Evolutionary conservation across 2,888 invertebrate genomes (phyloP).

Genomic region (Drosophila niveifrons): DNA sequence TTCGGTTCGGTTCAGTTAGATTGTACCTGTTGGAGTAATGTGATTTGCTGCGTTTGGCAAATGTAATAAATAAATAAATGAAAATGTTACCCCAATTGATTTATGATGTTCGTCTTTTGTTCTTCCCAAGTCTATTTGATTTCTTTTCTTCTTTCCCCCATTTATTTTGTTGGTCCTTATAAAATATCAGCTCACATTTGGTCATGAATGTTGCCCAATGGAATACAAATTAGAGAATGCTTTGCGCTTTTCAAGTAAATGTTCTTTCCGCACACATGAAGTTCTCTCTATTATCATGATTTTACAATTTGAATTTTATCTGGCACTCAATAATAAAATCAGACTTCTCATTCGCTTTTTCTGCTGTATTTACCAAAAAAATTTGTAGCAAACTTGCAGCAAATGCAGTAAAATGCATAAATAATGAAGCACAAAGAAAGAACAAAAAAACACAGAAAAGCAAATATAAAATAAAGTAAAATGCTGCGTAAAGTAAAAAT

Average conservation of each 20-base stretch:
- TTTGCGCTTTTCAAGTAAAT: too few relatives aligned
- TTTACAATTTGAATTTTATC: too few relatives aligned
- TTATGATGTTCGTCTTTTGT: constrained; percentile 45
- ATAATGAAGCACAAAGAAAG: constrained; percentile 10
- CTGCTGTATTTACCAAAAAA: neutral
- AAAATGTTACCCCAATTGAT: constrained; percentile 72
- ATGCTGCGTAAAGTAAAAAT: constrained; percentile 41
- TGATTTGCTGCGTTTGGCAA: constrained; percentile 51
- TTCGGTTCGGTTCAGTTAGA: too few relatives aligned
- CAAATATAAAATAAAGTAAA: neutral
- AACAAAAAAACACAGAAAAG: neutral
- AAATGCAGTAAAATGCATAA: constrained; percentile 7
- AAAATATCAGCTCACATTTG: too few relatives aligned
- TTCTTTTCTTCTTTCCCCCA: neutral
- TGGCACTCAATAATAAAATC: too few relatives aligned
- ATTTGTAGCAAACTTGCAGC: constrained; percentile 19
- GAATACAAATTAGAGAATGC: too few relatives aligned
- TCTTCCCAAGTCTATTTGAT: neutral
- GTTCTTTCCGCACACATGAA: too few relatives aligned
- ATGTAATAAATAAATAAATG: constrained; percentile 72
- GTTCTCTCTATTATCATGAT: too few relatives aligned
- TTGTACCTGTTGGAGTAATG: constrained; percentile 33
- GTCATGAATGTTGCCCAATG: too few relatives aligned
- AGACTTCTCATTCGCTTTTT: neutral
- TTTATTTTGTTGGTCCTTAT: too few relatives aligned